Evolutionary conservation across 1,140 invertebrate species (phyloP).

Genomic region (Macrostomum lignano): DNA sequence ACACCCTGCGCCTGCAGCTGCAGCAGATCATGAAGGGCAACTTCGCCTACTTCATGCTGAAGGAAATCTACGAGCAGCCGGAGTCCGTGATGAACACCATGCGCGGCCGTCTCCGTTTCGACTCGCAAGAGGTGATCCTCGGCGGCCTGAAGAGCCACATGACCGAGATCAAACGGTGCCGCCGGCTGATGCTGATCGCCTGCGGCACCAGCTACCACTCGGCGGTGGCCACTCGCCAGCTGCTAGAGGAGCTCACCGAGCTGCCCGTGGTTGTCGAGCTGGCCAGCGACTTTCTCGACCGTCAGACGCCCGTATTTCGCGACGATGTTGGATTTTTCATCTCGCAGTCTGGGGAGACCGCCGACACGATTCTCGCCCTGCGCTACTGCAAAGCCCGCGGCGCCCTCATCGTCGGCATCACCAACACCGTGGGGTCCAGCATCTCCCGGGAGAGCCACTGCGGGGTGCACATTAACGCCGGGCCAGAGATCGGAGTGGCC

Average conservation of each 20-base stretch:
- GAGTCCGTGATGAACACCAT: conserved; percentile 97
- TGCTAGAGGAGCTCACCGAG: conserved; percentile 88
- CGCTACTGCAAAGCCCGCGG: conserved; percentile 78
- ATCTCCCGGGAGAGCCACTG: conserved; percentile 98
- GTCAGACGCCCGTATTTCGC: conserved; percentile 85
- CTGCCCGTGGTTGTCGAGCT: conserved; percentile 92
- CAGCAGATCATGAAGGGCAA: conserved; percentile 99
- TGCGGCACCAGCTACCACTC: conserved; percentile 98
- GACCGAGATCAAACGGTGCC: conserved; percentile 76
- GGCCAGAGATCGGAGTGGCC: conserved; percentile 95
- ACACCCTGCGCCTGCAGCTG: conserved; percentile 83
- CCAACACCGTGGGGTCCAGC: conserved; percentile 94
- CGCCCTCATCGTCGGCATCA: conserved; percentile 82
- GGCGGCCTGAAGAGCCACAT: conserved; percentile 84
- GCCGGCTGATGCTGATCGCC: conserved; percentile 76
- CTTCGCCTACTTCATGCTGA: conserved; percentile 93
- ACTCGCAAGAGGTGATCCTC: conserved; percentile 38
- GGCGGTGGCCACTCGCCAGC: conserved; percentile 47
- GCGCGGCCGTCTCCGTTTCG: conserved; percentile 78
- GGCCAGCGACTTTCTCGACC: conserved; percentile 86
- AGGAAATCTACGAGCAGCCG: conserved; percentile 98
- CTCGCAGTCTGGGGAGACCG: conserved; percentile 78
- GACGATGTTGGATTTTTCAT: conserved; percentile 99
- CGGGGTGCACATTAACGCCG: conserved; percentile 94
- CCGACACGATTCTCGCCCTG: conserved; percentile 75